Conservation (phyloP, 2,113 vertebrate species). For the Hyperopisus bebe region DNA sequence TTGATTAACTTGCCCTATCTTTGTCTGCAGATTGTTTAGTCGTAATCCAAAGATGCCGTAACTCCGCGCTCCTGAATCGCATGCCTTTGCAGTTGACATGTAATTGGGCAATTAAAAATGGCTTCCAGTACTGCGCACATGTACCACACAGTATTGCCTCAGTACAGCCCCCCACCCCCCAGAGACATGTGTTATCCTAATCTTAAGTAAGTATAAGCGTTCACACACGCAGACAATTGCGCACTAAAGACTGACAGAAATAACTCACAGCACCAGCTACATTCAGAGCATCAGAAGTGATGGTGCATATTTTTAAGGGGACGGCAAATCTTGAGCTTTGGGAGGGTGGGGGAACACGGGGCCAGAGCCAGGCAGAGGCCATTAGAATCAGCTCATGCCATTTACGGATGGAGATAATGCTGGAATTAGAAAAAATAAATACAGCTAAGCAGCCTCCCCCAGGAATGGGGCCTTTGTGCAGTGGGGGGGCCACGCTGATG, state of each 20-base stretch:
- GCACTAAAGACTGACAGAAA: slow-evolving; percentile 29
- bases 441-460: background rate
- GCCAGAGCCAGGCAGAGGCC: slow-evolving; percentile 28
- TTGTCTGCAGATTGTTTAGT: slow-evolving; percentile 19
- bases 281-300: background rate
- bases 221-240: slow-evolving; percentile 16
- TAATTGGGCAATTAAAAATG: slow-evolving; percentile 33
- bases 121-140: slow-evolving; percentile 13
- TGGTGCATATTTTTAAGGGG: background rate
- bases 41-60: background rate
- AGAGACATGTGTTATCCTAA: background rate
- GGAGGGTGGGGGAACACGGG: background rate
- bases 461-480: background rate
- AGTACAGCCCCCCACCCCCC: background rate
- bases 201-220: slow-evolving; percentile 17
- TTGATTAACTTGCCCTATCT: slow-evolving; percentile 20
- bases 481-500: background rate
- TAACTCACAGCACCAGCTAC: slow-evolving; percentile 35
- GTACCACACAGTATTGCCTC: background rate
- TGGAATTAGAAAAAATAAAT: slow-evolving; percentile 26
- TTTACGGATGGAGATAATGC: slow-evolving; percentile 24
- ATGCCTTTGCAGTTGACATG: slow-evolving; percentile 28
- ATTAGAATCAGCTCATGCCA: slow-evolving; percentile 18
- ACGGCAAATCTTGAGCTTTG: too few species aligned
- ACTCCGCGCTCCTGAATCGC: background rate